Conservation (phyloP, 2,113 vertebrate genomes). For the Bufo bufo region DNA sequence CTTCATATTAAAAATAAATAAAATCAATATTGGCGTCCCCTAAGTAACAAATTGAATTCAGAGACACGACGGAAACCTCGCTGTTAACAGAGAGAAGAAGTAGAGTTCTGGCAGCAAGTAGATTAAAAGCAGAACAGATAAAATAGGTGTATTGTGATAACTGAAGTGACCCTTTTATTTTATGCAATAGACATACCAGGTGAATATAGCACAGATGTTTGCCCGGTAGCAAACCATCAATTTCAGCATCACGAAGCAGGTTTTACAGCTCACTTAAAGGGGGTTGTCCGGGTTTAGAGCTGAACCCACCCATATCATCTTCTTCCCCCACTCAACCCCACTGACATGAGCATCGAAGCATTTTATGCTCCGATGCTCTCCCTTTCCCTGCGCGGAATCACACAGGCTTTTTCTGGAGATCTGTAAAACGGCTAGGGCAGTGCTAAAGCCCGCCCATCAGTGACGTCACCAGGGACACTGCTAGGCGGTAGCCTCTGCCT, state of each 20-base stretch:
- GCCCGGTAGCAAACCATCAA: background rate
- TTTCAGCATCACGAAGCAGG: background rate
- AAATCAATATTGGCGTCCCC: conserved; percentile 27
- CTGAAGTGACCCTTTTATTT: background rate
- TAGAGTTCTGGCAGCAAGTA: conserved; percentile 3
- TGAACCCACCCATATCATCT: too few species aligned
- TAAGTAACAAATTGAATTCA: conserved; percentile 42
- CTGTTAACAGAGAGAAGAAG: conserved; percentile 28
- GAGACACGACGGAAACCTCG: conserved; percentile 21
- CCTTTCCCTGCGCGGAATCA: too few species aligned
- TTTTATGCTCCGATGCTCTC: too few species aligned
- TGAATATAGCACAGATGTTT: background rate
- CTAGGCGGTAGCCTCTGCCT: too few species aligned
- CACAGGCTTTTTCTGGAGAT: too few species aligned
- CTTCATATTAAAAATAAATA: conserved; percentile 27
- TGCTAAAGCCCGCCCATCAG: too few species aligned
- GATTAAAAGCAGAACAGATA: conserved; percentile 6
- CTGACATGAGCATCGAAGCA: too few species aligned
- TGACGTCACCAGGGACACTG: too few species aligned
- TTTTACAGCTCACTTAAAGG: background rate
- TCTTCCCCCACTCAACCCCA: too few species aligned
- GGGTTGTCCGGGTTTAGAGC: too few species aligned
- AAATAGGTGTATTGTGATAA: conserved; percentile 15
- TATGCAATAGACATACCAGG: background rate
- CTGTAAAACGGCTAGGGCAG: too few species aligned